Evolutionary conservation across 2,888 invertebrate species (phyloP).

Genomic region (Mystacides longicornis): DNA sequence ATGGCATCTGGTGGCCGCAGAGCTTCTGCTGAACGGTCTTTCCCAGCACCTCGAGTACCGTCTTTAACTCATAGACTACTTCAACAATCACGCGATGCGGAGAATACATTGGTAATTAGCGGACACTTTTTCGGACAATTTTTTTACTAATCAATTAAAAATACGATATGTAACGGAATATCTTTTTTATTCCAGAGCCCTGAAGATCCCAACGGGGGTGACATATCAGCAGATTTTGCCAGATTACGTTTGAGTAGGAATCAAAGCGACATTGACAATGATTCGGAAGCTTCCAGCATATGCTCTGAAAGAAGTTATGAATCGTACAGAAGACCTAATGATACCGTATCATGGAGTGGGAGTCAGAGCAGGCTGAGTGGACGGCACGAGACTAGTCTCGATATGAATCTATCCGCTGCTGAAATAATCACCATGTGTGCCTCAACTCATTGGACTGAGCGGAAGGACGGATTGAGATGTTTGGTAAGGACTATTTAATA

Average conservation of each 20-base stretch:
- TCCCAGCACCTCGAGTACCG: conserved; percentile 50
- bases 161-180: not conserved
- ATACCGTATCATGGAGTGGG: conserved; percentile 80
- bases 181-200: conserved; percentile 48
- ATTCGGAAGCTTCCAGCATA: conserved; percentile 92
- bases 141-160: conserved; percentile 30
- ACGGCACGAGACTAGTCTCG: conserved; percentile 38
- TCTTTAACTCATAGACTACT: conserved; percentile 77
- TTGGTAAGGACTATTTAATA: too few species aligned
- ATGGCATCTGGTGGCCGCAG: conserved; percentile 29
- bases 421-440: conserved; percentile 84
- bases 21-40: conserved; percentile 31
- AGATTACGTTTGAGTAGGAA: conserved; percentile 43
- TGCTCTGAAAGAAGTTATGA: conserved; percentile 88
- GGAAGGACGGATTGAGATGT: conserved; percentile 87
- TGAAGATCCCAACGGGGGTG: conserved; percentile 35
- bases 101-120: conserved; percentile 49
- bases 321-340: conserved; percentile 70
- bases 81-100: conserved; percentile 82
- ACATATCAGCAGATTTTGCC: conserved; percentile 31
- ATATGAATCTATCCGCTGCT: conserved; percentile 41
- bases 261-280: conserved; percentile 53
- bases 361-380: conserved; percentile 69
- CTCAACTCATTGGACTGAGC: conserved; percentile 87
- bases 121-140: conserved; percentile 34